Evolutionary conservation across 1,140 invertebrate genomes (phyloP), one percentile per base, ranked within the genome.

Genomic region (Hestina assimilis): DNA sequence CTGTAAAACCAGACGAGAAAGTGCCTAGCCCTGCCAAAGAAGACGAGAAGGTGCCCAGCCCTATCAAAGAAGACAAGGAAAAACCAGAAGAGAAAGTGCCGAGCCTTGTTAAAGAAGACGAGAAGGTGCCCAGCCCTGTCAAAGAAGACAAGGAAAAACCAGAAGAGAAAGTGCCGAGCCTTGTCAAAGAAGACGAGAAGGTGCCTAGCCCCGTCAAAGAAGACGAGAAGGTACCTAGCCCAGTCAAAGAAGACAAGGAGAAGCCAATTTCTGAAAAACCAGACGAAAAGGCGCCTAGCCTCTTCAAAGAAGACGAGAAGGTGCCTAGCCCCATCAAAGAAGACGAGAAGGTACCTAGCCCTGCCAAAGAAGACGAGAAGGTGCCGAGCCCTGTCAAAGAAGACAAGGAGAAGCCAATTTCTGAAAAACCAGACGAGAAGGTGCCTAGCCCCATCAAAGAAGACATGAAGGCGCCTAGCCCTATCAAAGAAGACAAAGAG

Each of bases 161-260:
- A 31, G 33, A 33, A 0, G 40, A 42, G 0, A 61, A 63, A 11
- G 53, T 47, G 9, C 17, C 46, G 7, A 64, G 60, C 33, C 57
- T 55, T n/a, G 42, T 46, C 1, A 29, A 46, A 8, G 26, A 46
- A 8, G 26, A 15, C 4, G 8, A n/a, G 8, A 24, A 8, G 9
- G 20, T 28, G 17, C 23, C 23, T 2, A 1, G 11, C 15, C 23
- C 0, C 2, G 26, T 4, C 2, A 54, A 55, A 40, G 26, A 14
- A 12, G 43, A 26, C 2, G 46, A 59, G 0, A 63, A 56, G 11
- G 41, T 35, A 31, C 11, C 50, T 11, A 59, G 21, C 23, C 38
- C 33, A 6, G 41, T 46, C 1, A 60, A 63, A 3, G 59, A 63
- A 11, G 11, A 7, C 29, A 19, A 15, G 21, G 33, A n/a, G n/a